Evolutionary conservation across 64 coral and sea anemone species (phyloP).

Genomic region (Platygyra sinensis): DNA sequence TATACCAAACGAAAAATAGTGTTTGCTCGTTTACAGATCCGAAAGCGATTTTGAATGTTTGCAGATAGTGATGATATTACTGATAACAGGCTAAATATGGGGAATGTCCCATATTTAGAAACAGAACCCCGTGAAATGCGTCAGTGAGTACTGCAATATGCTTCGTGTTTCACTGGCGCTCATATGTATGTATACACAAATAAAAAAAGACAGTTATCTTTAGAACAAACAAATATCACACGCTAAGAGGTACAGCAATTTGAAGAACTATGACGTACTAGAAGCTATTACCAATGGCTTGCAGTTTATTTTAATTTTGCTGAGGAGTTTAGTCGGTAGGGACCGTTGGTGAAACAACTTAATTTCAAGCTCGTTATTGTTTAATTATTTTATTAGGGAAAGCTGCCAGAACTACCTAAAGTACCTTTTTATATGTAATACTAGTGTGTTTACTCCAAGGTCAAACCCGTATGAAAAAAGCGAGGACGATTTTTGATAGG

Average conservation of each 20-base stretch:
- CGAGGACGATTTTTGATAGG: not conserved
- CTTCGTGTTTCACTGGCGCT: not conserved
- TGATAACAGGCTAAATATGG: not conserved
- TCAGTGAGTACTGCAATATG: slow-evolving; percentile 3
- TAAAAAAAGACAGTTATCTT: slow-evolving; percentile 21
- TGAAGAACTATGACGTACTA: not conserved
- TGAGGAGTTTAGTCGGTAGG: too few species aligned
- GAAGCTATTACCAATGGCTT: not conserved
- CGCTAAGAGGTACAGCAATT: not conserved
- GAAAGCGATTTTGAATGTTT: not conserved
- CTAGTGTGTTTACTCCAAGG: too few species aligned
- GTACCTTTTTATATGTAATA: too few species aligned
- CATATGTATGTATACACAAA: not conserved
- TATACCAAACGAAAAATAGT: not conserved
- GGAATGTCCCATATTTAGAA: not conserved
- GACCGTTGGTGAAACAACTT: too few species aligned
- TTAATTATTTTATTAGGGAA: too few species aligned
- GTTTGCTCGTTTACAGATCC: not conserved
- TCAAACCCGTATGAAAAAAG: not conserved
- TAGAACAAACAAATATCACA: slow-evolving; percentile 29
- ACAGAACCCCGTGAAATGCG: not conserved
- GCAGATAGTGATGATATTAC: not conserved
- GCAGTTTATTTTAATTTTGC: not conserved
- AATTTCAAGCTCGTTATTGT: too few species aligned
- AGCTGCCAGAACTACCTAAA: too few species aligned